Evolutionary conservation across 2,888 invertebrate genomes (phyloP).

Genomic region (Mimachlamys varia): DNA sequence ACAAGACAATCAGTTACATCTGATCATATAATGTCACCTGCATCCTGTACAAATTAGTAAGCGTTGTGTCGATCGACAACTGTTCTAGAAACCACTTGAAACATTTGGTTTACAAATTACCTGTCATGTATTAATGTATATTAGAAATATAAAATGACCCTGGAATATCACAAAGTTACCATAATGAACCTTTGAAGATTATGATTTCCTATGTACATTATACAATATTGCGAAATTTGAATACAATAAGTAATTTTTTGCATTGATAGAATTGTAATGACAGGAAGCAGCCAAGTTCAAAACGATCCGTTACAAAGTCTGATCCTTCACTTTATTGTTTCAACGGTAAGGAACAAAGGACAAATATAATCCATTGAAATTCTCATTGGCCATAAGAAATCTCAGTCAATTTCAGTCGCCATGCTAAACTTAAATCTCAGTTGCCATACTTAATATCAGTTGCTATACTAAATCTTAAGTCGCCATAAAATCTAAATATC

Average conservation of each 20-base stretch:
- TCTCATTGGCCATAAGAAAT: no score
- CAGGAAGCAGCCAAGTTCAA: not conserved
- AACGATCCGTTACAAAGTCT: no score
- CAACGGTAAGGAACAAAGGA: no score
- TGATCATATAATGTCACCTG: not conserved
- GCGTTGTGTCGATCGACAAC: not conserved
- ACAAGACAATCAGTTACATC: not conserved
- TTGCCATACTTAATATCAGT: no score
- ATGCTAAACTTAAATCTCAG: no score
- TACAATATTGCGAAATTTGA: not conserved
- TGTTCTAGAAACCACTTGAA: not conserved
- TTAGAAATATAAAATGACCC: not conserved
- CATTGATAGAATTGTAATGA: not conserved
- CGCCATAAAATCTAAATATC: no score
- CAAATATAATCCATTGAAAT: not conserved
- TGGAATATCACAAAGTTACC: not conserved
- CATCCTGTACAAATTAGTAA: not conserved
- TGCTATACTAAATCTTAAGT: no score
- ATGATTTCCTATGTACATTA: not conserved
- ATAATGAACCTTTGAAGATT: not conserved
- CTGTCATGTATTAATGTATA: not conserved
- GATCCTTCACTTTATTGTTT: no score
- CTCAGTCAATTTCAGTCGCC: not conserved
- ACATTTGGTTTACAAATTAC: not conserved
- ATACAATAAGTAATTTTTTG: not conserved